A percentile compares a stretch with the other conserved stretches of the same genome.
These are phyloP conservation scores for Tychaedon coryphoeus DNA, from an alignment of 2,113 vertebrate genomes.

Conservation along the genomic window DNA sequence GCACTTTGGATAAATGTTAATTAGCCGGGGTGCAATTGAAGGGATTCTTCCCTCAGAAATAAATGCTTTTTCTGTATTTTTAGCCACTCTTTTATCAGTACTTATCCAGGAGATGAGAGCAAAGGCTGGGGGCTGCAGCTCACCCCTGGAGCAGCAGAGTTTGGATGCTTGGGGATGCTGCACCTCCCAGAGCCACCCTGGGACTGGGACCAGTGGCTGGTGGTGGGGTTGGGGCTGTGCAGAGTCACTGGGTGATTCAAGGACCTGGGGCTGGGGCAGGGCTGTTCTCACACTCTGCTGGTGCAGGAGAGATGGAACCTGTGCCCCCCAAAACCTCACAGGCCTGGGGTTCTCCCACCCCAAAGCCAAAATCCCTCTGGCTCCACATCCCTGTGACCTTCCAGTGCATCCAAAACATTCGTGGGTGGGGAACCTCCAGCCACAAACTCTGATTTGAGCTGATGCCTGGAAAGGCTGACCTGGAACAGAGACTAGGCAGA, in stretches of 20 bases:
- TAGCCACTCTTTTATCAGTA: background rate
- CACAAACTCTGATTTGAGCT: background rate
- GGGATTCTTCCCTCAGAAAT: background rate
- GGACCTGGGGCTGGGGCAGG: background rate
- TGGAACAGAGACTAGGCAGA: too few species aligned
- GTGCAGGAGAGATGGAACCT: background rate
- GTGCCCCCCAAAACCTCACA: background rate
- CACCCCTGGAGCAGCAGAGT: background rate
- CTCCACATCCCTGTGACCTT: fast-evolving
- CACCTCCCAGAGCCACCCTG: background rate
- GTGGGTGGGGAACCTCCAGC: background rate
- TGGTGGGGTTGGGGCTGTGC: background rate
- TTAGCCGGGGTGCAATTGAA: background rate
- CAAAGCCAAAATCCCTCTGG: background rate
- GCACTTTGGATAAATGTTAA: conserved; percentile 44
- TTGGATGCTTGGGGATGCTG: background rate
- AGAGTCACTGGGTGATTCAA: background rate
- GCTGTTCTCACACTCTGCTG: background rate
- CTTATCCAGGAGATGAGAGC: background rate
- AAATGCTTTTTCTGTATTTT: background rate
- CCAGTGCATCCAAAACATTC: fast-evolving
- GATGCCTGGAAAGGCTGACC: too few species aligned
- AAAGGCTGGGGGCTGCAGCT: background rate
- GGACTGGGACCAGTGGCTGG: background rate
- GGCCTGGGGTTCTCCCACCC: background rate